Evolutionary conservation across 2,888 invertebrate genomes (phyloP).

Genomic region (Scaptomyza cyrtandrae): DNA sequence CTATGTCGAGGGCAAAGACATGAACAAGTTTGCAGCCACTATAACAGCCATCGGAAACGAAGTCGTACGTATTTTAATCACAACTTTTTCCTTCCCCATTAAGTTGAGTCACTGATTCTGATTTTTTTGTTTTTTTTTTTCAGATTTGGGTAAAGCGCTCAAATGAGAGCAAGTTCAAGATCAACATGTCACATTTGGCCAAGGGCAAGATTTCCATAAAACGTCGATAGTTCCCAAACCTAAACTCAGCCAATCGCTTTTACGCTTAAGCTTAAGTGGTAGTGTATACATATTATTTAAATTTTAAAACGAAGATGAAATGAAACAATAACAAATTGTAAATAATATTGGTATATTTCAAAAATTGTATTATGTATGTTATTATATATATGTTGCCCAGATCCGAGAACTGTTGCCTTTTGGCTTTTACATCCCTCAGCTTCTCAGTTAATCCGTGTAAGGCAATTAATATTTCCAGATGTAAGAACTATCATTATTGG

Average conservation of each 20-base stretch:
- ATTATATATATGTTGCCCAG: background rate
- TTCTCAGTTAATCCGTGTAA: background rate
- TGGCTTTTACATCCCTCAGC: background rate
- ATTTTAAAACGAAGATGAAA: slow-evolving; percentile 5
- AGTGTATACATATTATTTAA: slow-evolving; percentile 19
- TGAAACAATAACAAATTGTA: slow-evolving; percentile 27
- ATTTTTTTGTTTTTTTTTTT: slow-evolving; percentile 80
- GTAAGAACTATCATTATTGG: background rate
- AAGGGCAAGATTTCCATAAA: slow-evolving; percentile 95
- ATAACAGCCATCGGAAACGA: slow-evolving; percentile 96
- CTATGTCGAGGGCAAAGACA: slow-evolving; percentile 94
- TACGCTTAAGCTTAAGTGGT: slow-evolving; percentile 16
- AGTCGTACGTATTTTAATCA: slow-evolving; percentile 87
- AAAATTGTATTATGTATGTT: background rate
- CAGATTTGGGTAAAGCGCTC: slow-evolving; percentile 96
- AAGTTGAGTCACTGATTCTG: background rate
- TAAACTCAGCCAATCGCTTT: slow-evolving; percentile 1
- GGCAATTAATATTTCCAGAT: background rate
- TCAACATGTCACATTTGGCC: slow-evolving; percentile 92
- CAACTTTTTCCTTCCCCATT: accelerated
- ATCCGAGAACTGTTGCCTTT: background rate
- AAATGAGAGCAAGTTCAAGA: slow-evolving; percentile 91
- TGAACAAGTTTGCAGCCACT: slow-evolving; percentile 93
- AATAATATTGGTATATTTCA: slow-evolving; percentile 24
- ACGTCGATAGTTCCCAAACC: slow-evolving; percentile 85